Evolutionary conservation across 2,888 invertebrate genomes (phyloP), one percentile per base, ranked within the genome.

Genomic region (Eupithecia vulgata): DNA sequence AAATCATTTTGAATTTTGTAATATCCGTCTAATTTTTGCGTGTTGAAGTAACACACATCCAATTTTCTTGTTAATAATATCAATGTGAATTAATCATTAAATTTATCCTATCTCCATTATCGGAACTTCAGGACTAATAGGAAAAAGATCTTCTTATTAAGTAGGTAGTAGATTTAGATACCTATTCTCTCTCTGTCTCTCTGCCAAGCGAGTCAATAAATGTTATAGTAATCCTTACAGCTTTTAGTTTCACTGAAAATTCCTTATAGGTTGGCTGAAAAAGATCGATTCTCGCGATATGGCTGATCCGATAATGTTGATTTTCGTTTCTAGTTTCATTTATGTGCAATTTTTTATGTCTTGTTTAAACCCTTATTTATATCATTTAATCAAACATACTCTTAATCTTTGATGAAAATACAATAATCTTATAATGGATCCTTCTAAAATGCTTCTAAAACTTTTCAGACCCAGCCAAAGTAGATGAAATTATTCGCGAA

Each of bases 401-500:
- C 6, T 52, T 52, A 8, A 52, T 52, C 8, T 10, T 21, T 21
- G n/a, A 52, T 52, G 17, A 6, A 45, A 5, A 17, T 45, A 0
- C 45, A n/a, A 6, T 17, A 4, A 10, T 52, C 21, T 21, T 21
- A 25, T 5, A 13, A 57, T 57, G 1, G 5, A 57, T 25, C 25
- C 1, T 57, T 12, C 21, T 52, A 57, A 25, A 5, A 57, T 57
- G 5, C 57, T 57, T 25, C 25, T 12, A 12, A 57, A 65, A 69
- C 61, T 57, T 90, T 86, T 73, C 85, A 94, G 94, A 92, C 78
- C 86, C 90, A 30, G 84, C 89, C 1, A 91, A 93, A 85, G 86
- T 94, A 1, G 94, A 94, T 67, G 91, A 93, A 82, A 84, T 94
- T 4, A 93, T 94, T 21, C 85, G 88, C 35, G 93, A 93, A 78